These are phyloP conservation scores for Simalia tracyae DNA, from an alignment of 2,797 vertebrate species.

Conservation along the genomic window DNA sequence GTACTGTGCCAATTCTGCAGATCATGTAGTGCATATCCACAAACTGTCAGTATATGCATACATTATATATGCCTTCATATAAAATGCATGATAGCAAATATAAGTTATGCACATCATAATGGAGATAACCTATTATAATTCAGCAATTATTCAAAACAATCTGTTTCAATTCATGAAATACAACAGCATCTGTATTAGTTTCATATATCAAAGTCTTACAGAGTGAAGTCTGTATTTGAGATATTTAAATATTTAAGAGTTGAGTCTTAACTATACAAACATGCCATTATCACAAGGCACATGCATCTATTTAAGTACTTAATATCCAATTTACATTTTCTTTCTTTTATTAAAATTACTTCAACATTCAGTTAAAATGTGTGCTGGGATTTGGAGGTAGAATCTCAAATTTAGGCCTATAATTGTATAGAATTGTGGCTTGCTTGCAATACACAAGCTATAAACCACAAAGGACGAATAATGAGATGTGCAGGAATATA, in stretches of 20 bases:
- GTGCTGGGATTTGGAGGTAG: background rate
- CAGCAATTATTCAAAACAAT: background rate
- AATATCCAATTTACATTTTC: background rate
- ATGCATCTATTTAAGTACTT: background rate
- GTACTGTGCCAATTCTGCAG: background rate
- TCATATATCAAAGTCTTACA: background rate
- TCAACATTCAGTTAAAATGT: background rate
- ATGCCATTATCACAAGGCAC: background rate
- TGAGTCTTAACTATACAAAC: background rate
- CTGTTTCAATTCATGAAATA: background rate
- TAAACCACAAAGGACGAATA: background rate
- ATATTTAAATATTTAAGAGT: background rate
- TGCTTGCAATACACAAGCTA: background rate
- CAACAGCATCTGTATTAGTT: background rate
- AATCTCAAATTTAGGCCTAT: background rate
- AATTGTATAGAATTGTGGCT: background rate
- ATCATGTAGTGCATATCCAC: background rate
- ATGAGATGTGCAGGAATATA: background rate
- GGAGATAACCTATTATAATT: background rate
- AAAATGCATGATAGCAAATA: background rate
- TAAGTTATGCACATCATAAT: background rate
- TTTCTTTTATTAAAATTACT: rapidly evolving
- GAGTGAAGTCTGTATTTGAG: background rate
- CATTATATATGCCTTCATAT: background rate
- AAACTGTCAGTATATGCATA: background rate